phyloP scores from a whole-genome alignment of 2,797 vertebrate genomes.

The Alcedo atthis region DNA sequence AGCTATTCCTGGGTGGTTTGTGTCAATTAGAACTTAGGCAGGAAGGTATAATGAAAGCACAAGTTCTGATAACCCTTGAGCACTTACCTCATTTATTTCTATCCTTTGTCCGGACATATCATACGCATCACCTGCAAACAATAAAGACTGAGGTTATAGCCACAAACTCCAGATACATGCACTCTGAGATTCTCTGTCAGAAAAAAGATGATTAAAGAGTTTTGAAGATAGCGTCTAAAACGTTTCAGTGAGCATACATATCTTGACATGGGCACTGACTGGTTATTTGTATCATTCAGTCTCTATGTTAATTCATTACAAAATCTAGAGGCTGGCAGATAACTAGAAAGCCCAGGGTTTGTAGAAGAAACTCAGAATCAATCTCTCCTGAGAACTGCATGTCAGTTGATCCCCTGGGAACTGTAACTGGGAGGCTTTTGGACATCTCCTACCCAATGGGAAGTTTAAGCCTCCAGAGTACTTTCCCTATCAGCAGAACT shows the following conservation, averaged over 20 bases:
- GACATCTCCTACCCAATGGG: background rate
- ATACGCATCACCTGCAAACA: slow-evolving; percentile 80
- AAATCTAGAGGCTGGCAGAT: background rate
- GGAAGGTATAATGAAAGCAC: background rate
- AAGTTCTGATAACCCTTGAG: background rate
- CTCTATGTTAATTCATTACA: background rate
- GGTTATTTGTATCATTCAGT: background rate
- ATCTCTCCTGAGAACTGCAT: background rate
- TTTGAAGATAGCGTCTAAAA: background rate
- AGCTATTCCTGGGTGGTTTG: background rate
- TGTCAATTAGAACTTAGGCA: background rate
- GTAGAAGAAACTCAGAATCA: background rate
- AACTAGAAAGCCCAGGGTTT: background rate
- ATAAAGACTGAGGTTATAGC: slow-evolving; percentile 19
- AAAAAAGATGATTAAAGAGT: background rate
- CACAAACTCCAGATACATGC: fast-evolving
- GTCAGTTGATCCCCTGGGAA: background rate
- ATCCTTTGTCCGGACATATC: slow-evolving; percentile 79
- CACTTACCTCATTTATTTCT: slow-evolving; percentile 85
- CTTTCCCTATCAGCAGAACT: background rate
- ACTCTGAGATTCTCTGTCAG: background rate
- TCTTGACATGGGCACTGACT: background rate
- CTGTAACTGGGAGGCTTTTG: background rate
- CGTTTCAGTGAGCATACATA: background rate
- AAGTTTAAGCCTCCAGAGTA: background rate